Evolutionary conservation across 1,140 invertebrate species (phyloP).

Genomic region (Carcinoscorpius rotundicauda): DNA sequence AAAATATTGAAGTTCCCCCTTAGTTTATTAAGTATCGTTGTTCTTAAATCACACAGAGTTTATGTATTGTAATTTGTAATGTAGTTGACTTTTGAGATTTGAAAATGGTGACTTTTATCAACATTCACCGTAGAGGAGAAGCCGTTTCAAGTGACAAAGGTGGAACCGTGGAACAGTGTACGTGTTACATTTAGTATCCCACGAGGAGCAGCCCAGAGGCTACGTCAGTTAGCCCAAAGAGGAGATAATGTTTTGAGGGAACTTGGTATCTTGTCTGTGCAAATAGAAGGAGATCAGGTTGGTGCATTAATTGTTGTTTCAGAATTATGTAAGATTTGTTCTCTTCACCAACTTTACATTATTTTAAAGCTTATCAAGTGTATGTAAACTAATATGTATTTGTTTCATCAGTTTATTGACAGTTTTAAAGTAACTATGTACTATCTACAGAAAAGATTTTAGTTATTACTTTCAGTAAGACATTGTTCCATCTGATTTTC

Average conservation of each 20-base stretch:
- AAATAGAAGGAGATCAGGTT: conserved; percentile 89
- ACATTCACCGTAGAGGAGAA: conserved; percentile 31
- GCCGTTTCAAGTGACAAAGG: conserved; percentile 57
- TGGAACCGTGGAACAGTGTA: conserved; percentile 97
- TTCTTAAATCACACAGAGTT: too few relatives aligned
- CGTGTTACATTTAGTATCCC: conserved; percentile 93
- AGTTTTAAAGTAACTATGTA: too few relatives aligned
- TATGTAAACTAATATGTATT: too few relatives aligned
- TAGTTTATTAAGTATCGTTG: too few relatives aligned
- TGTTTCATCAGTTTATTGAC: too few relatives aligned
- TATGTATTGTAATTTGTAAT: neutral
- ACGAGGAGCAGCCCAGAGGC: conserved; percentile 74
- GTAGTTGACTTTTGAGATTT: conserved; percentile 12
- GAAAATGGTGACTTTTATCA: conserved; percentile 1
- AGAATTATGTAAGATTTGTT: neutral
- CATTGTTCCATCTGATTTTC: too few relatives aligned
- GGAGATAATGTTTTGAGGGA: conserved; percentile 73
- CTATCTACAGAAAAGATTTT: too few relatives aligned
- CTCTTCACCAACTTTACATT: too few relatives aligned
- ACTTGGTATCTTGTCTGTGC: conserved; percentile 86
- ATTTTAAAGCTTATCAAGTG: too few relatives aligned
- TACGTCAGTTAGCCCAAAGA: conserved; percentile 78
- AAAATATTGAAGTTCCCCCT: too few relatives aligned
- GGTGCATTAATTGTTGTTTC: conserved; percentile 10
- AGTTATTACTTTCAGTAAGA: too few relatives aligned